These are phyloP conservation scores for Formica selysi DNA, from an alignment of 1,140 invertebrate species.

Conservation along the genomic window DNA sequence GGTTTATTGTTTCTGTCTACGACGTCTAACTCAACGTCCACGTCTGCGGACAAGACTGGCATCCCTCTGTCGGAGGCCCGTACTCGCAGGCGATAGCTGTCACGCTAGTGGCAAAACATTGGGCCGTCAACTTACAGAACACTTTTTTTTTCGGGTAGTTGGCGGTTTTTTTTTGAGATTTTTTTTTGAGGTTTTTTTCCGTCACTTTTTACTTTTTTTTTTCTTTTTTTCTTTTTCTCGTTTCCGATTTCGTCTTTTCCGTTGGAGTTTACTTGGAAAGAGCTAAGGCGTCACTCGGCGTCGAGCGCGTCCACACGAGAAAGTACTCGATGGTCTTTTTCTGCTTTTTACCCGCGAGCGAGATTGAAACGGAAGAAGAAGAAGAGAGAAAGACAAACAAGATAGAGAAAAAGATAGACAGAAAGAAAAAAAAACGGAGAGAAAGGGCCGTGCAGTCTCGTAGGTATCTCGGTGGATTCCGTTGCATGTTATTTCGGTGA, in stretches of 20 bases:
- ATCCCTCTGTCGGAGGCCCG: conserved; percentile 96
- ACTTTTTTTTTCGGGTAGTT: conserved; percentile 79
- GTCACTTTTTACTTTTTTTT: conserved; percentile 67
- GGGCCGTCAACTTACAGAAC: conserved; percentile 86
- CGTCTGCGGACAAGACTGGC: conserved; percentile 95
- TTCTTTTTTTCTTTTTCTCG: conserved; percentile 68
- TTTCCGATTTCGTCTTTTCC: conserved; percentile 67
- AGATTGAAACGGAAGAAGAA: conserved; percentile 72
- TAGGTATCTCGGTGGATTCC: conserved; percentile 73
- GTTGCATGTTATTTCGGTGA: conserved; percentile 52
- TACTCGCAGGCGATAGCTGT: conserved; percentile 97
- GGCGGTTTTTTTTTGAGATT: conserved; percentile 73
- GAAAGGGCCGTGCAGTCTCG: conserved; percentile 74
- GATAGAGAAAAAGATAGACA: conserved; percentile 48
- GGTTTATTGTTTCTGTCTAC: conserved; percentile 99
- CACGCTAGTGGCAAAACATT: conserved; percentile 93
- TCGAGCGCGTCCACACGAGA: conserved; percentile 57
- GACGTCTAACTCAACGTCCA: conserved; percentile 98
- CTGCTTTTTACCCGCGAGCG: conserved; percentile 45
- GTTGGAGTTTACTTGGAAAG: conserved; percentile 60
- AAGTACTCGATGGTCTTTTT: conserved; percentile 58
- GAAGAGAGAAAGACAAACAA: conserved; percentile 58
- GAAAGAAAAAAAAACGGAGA: conserved; percentile 48
- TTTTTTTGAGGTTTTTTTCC: conserved; percentile 62
- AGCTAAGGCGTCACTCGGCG: conserved; percentile 71